phyloP scores from a whole-genome alignment of 2,888 invertebrate species.

The Drosophila falleni region DNA sequence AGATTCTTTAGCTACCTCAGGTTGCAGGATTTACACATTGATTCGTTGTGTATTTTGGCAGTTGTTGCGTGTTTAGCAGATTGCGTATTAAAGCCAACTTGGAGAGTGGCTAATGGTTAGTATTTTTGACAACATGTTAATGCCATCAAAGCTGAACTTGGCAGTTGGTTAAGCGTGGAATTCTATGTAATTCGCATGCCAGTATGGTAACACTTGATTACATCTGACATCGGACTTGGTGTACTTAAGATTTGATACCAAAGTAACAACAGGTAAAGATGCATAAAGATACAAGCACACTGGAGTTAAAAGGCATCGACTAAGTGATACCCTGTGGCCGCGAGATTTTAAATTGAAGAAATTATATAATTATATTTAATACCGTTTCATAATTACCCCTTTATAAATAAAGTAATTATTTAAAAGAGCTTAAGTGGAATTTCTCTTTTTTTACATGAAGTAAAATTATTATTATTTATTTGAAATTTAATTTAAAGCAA shows the following conservation, averaged over 20 bases:
- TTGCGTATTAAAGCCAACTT: slow-evolving; percentile 6
- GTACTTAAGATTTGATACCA: neutral
- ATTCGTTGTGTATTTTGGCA: slow-evolving; percentile 21
- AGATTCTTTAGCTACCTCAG: slow-evolving; percentile 8
- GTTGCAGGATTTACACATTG: slow-evolving; percentile 38
- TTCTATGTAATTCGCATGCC: slow-evolving; percentile 18
- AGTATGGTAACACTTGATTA: slow-evolving; percentile 27
- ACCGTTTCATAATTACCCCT: too few species aligned
- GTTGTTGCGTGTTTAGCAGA: slow-evolving; percentile 11
- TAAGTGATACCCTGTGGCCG: neutral
- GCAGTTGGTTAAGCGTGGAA: slow-evolving; percentile 7
- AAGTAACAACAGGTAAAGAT: neutral
- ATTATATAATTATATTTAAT: too few species aligned
- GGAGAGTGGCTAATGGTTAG: slow-evolving; percentile 13
- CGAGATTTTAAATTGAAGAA: too few species aligned
- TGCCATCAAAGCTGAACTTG: slow-evolving; percentile 10
- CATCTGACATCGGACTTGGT: slow-evolving; percentile 19
- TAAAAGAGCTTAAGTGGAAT: too few species aligned
- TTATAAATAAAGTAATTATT: too few species aligned
- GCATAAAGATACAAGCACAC: neutral
- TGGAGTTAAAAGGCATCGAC: neutral
- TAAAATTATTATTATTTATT: too few species aligned
- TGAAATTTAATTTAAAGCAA: too few species aligned
- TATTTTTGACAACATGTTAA: slow-evolving; percentile 1
- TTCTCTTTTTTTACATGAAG: too few species aligned